phyloP scores from a whole-genome alignment of 2,113 vertebrate species.

The Antigone vipio region DNA sequence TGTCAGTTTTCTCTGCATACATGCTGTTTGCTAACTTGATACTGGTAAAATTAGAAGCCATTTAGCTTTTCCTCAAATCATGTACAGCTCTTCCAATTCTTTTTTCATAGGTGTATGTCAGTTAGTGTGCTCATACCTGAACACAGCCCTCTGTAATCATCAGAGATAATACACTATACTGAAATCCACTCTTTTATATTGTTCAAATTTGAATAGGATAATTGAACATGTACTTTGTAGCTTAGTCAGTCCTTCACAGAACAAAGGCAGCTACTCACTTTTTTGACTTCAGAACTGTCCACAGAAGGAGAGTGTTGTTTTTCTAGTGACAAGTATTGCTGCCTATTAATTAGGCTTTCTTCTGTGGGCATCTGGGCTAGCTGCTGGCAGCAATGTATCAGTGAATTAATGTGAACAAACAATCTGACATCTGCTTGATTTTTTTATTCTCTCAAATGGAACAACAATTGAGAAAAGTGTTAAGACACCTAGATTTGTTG shows the following conservation, averaged over 20 bases:
- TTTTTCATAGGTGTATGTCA: neutral
- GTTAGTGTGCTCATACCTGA: neutral
- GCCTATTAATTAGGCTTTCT: conserved; percentile 18
- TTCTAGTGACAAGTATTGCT: neutral
- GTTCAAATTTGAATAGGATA: conserved; percentile 25
- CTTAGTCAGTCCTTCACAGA: conserved; percentile 9
- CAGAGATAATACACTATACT: neutral
- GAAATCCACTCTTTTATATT: neutral
- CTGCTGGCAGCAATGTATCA: neutral
- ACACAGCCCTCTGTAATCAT: neutral
- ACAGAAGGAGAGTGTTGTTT: neutral
- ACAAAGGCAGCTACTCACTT: neutral
- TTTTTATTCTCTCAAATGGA: conserved; percentile 1
- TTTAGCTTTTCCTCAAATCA: neutral
- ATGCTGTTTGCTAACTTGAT: neutral
- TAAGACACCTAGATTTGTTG: neutral
- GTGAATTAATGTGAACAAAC: neutral
- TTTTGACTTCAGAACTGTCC: conserved; percentile 15
- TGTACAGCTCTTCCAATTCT: neutral
- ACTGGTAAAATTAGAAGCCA: neutral
- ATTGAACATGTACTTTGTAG: neutral
- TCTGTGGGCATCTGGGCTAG: conserved; percentile 3
- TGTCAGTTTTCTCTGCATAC: neutral
- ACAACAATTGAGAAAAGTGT: neutral
- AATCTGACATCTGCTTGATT: neutral